These are phyloP conservation scores for Cuculus canorus DNA, from an alignment of 2,797 vertebrate species.

Conservation along the genomic window DNA sequence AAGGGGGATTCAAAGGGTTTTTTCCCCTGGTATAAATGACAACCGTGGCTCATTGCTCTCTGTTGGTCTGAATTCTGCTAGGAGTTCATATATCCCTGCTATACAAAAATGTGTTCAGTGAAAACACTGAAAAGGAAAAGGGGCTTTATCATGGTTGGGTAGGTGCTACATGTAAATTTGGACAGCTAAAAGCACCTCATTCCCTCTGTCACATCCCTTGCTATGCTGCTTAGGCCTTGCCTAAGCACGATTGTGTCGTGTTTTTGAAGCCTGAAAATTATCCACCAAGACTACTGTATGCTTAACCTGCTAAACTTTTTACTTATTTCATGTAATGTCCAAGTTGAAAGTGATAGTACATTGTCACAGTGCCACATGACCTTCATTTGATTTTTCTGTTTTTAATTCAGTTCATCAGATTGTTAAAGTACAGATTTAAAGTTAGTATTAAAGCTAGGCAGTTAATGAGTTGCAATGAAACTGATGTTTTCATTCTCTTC, in stretches of 20 bases:
- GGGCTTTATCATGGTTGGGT: neutral
- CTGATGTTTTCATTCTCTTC: conserved; percentile 26
- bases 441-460: neutral
- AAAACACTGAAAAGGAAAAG: neutral
- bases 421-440: conserved; percentile 1
- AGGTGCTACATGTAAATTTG: neutral
- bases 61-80: neutral
- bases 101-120: neutral
- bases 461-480: neutral
- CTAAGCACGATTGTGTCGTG: neutral
- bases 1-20: neutral
- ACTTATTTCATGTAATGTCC: neutral
- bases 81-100: neutral
- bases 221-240: conserved; percentile 11
- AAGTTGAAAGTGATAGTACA: neutral
- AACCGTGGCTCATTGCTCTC: neutral
- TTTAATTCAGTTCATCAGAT: neutral
- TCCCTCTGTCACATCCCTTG: neutral
- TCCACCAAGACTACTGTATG: conserved; percentile 42
- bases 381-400: conserved; percentile 9
- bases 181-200: neutral
- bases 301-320: conserved; percentile 8
- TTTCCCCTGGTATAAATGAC: neutral
- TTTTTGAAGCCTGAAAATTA: conserved; percentile 18
- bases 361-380: neutral